These are phyloP conservation scores for Hydrozoanthus tunicans DNA, from an alignment of 64 coral and sea anemone species.

Conservation along the genomic window DNA sequence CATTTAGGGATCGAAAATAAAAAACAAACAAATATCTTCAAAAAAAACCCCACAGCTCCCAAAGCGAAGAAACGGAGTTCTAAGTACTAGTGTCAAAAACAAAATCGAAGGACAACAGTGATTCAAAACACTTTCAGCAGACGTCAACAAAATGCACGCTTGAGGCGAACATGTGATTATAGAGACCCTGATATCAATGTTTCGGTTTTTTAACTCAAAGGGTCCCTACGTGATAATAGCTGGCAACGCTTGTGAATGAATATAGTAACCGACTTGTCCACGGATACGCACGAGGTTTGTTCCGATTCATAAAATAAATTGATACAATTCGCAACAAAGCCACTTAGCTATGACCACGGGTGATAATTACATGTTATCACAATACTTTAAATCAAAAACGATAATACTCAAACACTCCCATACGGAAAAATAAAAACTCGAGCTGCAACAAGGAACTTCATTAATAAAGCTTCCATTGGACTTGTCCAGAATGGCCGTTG, in stretches of 20 bases:
- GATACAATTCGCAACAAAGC: slow-evolving; percentile 16
- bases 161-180: background rate
- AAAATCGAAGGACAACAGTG: background rate
- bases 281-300: background rate
- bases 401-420: background rate
- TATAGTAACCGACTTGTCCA: too few relatives aligned
- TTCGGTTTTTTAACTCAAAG: too few relatives aligned
- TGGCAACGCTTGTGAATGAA: too few relatives aligned
- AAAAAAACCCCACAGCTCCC: too few relatives aligned
- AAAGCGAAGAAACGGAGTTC: too few relatives aligned
- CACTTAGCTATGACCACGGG: background rate
- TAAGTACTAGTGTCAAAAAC: too few relatives aligned
- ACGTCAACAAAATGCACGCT: background rate
- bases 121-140: background rate
- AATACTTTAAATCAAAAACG: background rate
- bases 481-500: too few relatives aligned
- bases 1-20: too few relatives aligned
- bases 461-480: background rate
- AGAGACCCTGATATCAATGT: too few relatives aligned
- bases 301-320: background rate
- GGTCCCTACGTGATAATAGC: too few relatives aligned
- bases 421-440: background rate
- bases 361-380: background rate
- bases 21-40: too few relatives aligned
- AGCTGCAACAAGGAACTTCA: background rate